Base-by-base conservation (phyloP, 2,797 vertebrate genomes). In the Anguilla pacifica region DNA sequence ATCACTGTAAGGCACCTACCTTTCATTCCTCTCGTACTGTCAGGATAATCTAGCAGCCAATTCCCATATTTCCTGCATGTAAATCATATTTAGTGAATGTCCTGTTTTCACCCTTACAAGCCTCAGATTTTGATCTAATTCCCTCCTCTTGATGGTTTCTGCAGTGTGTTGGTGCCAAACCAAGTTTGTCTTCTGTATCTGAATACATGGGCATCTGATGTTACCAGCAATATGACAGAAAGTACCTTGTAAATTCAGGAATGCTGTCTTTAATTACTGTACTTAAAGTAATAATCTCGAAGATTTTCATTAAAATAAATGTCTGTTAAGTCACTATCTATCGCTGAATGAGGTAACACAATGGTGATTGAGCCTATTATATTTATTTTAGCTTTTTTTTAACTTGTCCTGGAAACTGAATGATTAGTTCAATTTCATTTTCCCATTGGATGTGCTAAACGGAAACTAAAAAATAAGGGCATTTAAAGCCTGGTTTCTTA, bases 1-100 rank as follows among this genome's bases (percentile, higher is more conserved):
- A 92, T 95, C 88, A 95, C 95, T 88, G 96, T 97, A 94, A 94
- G 96, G 15, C 39, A 11, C 0, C 3, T 49, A 46, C 82, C 7
- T 10, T 77, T 39, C 43, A 17, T 77, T 46, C 55, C 70, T 25
- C 15, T n/a, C 70, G 17, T 15, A 74, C n/a, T n/a, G 39, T 39
- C 39, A 25, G 25, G 31, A 28, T 5, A 35, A 31, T 83, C n/a
- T 59, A 83, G 84, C n/a, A 17, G n/a, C 7, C 0, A 19, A 13
- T 64, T 15, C 39, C 28, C 83, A 35, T 57, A n/a, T 22, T 86
- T 85, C 43, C 43, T 81, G 39, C 43, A 46, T 22, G 19, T 0
- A 81, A 81, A 19, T 49, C 46, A 25, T 43, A 43, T 6, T 79
- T 22, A 74, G 31, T 74, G 28, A 31, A 74, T 74, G 72, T 77